A percentile compares a stretch with the other conserved stretches of the same genome.
These are phyloP conservation scores for Cepaea nemoralis DNA, from an alignment of 1,140 invertebrate species.

Conservation along the genomic window DNA sequence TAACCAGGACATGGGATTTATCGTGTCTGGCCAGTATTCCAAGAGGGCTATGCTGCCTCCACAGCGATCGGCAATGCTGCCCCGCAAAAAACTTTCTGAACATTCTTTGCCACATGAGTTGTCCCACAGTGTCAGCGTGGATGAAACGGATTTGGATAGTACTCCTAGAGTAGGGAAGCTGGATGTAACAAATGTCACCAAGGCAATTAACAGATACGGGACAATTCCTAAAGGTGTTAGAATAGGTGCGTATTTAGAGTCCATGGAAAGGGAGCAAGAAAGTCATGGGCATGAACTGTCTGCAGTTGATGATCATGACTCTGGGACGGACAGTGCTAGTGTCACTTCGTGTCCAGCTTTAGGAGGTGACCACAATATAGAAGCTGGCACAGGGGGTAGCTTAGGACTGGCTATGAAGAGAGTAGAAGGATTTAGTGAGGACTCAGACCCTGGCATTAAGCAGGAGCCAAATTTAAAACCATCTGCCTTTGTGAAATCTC, in stretches of 20 bases:
- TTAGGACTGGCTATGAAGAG: slow-evolving; percentile 2
- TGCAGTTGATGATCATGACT: slow-evolving; percentile 60
- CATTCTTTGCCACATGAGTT: slow-evolving; percentile 32
- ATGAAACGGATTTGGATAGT: slow-evolving; percentile 28
- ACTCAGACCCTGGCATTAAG: slow-evolving; percentile 58
- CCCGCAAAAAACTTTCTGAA: slow-evolving; percentile 54
- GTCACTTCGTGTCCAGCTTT: slow-evolving; percentile 61
- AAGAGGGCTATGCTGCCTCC: slow-evolving; percentile 65
- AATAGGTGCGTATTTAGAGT: slow-evolving; percentile 95
- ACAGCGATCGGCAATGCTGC: slow-evolving; percentile 51
- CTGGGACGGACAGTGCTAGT: slow-evolving; percentile 64
- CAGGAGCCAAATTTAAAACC: slow-evolving; percentile 65
- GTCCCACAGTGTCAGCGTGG: slow-evolving; percentile 36
- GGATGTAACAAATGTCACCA: slow-evolving; percentile 96
- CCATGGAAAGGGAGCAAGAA: slow-evolving; percentile 74
- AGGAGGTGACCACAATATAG: slow-evolving; percentile 36
- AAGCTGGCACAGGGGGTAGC: not conserved
- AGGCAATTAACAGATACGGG: slow-evolving; percentile 95
- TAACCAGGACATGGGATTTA: slow-evolving; percentile 48
- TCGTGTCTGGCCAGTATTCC: slow-evolving; percentile 55
- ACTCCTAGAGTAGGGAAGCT: slow-evolving; percentile 74
- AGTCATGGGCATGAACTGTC: slow-evolving; percentile 51
- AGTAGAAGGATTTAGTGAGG: slow-evolving; percentile 41
- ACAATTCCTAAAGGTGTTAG: slow-evolving; percentile 93
- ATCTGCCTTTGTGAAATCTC: slow-evolving; percentile 67